phyloP scores from a whole-genome alignment of 2,888 invertebrate genomes.

The Drosophila cognata region DNA sequence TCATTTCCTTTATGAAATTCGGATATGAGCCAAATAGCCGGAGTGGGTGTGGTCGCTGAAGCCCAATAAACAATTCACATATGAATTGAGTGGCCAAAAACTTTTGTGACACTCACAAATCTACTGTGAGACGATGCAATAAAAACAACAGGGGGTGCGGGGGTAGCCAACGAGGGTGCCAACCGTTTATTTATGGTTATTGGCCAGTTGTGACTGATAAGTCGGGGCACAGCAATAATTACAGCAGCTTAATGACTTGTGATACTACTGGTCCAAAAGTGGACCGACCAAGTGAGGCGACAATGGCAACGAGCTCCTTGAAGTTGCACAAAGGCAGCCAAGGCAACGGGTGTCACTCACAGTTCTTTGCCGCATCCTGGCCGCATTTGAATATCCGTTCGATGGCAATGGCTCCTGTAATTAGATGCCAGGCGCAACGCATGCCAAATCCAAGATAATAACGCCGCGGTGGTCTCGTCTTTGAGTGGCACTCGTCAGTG shows the following conservation, averaged over 20 bases:
- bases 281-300: constrained; percentile 26
- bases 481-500: constrained; percentile 74
- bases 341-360: constrained; percentile 73
- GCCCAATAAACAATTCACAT: constrained; percentile 47
- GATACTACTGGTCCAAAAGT: constrained; percentile 35
- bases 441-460: constrained; percentile 76
- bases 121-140: constrained; percentile 67
- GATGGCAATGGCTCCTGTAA: constrained; percentile 61
- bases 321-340: constrained; percentile 48
- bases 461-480: constrained; percentile 74
- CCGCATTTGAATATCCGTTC: constrained; percentile 61
- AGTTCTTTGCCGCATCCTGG: constrained; percentile 42
- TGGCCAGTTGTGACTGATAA: constrained; percentile 59
- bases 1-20: constrained; percentile 77
- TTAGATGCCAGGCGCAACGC: constrained; percentile 74
- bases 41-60: constrained; percentile 15
- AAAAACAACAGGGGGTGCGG: constrained; percentile 59
- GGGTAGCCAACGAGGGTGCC: constrained; percentile 3
- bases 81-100: constrained; percentile 51
- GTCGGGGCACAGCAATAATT: constrained; percentile 58
- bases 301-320: constrained; percentile 19
- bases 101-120: constrained; percentile 70
- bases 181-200: constrained; percentile 73
- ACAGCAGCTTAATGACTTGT: constrained; percentile 78
- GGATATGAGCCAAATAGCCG: constrained; percentile 64